These are phyloP conservation scores for Orthonychiurus folsomi DNA, from an alignment of 2,888 invertebrate species.

Conservation along the genomic window DNA sequence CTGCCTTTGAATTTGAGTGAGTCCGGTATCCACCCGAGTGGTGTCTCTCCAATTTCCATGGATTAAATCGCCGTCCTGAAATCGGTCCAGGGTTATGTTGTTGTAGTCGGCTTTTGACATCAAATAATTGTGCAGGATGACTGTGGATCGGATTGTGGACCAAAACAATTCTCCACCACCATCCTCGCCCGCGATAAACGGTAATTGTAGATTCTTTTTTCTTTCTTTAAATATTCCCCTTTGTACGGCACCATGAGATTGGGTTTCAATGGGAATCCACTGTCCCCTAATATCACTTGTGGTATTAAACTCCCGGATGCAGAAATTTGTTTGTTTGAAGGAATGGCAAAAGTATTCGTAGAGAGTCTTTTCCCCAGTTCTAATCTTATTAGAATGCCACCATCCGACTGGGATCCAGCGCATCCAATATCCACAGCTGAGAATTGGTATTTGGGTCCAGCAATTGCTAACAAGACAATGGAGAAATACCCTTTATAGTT, in stretches of 20 bases:
- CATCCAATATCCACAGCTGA: constrained; percentile 20
- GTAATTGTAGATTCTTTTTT: no score
- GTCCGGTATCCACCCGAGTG: neutral
- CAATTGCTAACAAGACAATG: constrained; percentile 16
- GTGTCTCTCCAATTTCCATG: constrained; percentile 3
- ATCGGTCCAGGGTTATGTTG: neutral
- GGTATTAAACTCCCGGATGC: neutral
- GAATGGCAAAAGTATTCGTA: neutral
- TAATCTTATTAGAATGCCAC: constrained; percentile 18
- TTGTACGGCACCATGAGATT: no score
- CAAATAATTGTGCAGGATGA: constrained; percentile 5
- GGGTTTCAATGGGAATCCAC: constrained; percentile 2
- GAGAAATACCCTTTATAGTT: constrained; percentile 23
- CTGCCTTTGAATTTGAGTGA: neutral
- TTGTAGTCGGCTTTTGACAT: neutral
- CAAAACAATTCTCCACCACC: neutral
- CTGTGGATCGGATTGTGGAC: neutral
- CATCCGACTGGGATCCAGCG: constrained; percentile 20
- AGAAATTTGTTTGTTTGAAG: neutral
- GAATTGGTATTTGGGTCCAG: constrained; percentile 19
- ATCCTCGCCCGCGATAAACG: no score
- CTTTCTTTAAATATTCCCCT: no score
- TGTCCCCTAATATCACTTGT: constrained; percentile 1
- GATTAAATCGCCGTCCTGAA: neutral
- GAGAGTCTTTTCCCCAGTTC: constrained; percentile 3